Percentiles rank a stretch among this genome's conserved stretches.
Conservation (phyloP, 2,888 invertebrate genomes). For the Ectemnius cavifrons region DNA sequence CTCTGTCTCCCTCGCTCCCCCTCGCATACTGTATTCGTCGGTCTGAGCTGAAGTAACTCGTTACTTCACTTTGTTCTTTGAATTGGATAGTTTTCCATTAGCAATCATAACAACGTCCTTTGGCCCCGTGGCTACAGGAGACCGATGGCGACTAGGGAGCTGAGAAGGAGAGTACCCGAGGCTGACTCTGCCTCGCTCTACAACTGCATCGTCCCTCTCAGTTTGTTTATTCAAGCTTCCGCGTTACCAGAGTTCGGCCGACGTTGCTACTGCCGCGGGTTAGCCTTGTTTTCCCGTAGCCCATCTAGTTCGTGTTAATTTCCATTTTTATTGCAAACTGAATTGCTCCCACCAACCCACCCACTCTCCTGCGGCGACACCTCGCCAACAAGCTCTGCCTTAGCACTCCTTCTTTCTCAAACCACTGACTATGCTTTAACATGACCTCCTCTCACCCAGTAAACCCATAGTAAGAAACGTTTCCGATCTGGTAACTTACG, state of each 20-base stretch:
- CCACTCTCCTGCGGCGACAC: not conserved
- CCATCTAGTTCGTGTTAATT: slow-evolving; percentile 69
- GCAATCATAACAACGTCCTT: slow-evolving; percentile 76
- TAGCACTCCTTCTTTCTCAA: not conserved
- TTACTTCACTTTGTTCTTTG: slow-evolving; percentile 76
- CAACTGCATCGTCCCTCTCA: slow-evolving; percentile 53
- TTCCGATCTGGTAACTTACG: slow-evolving; percentile 45
- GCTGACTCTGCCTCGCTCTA: slow-evolving; percentile 50
- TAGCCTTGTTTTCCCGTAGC: slow-evolving; percentile 61
- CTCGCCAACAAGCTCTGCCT: slow-evolving; percentile 8
- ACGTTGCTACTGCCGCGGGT: slow-evolving; percentile 51
- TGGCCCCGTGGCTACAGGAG: slow-evolving; percentile 58
- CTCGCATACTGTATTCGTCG: slow-evolving; percentile 53
- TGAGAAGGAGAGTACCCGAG: slow-evolving; percentile 44
- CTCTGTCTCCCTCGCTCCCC: slow-evolving; percentile 37
- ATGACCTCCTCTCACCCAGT: slow-evolving; percentile 52
- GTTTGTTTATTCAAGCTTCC: slow-evolving; percentile 71
- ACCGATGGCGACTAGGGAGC: slow-evolving; percentile 56
- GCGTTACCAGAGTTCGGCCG: slow-evolving; percentile 57
- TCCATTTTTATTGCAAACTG: slow-evolving; percentile 75
- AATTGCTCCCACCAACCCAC: slow-evolving; percentile 58
- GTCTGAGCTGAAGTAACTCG: slow-evolving; percentile 66
- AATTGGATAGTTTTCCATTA: slow-evolving; percentile 77
- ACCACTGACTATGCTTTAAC: not conserved
- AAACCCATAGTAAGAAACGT: slow-evolving; percentile 21